Base-by-base conservation (phyloP, 2,888 invertebrate species). In the Sinhomidia bicolor region DNA sequence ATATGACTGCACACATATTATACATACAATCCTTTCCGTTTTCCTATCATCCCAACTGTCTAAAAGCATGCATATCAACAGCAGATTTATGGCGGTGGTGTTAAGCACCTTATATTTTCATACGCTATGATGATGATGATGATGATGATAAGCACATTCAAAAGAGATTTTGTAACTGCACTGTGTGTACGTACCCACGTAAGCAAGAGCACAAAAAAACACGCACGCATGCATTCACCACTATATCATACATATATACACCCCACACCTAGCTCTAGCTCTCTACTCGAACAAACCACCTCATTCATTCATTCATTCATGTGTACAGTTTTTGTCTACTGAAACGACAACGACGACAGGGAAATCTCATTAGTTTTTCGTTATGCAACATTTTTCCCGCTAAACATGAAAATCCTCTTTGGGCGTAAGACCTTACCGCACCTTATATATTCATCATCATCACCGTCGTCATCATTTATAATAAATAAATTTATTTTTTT, bases 361-460 rank as follows among this genome's bases (percentile, higher is more conserved):
- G 60, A 80, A 86, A 86, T 86, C 86, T 86, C 86, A 86, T 86
- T 86, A 86, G 80, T 78, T 79, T 79, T 79, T 79, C 68, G 62
- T 79, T 85, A 62, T 71, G 71, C 84, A 84, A 84, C 80, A 80
- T 83, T 71, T 83, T n/a, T 32, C 65, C 41, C 68, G 83, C 44
- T 85, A n/a, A 86, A 86, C 86, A 86, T 71, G 86, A 86, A 86
- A 86, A 86, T 80, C 80, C 86, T 86, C 71, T 86, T 86, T 79
- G 41, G 68, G 79, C 36, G 23, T 80, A 65, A 57, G 83, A 71
- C 83, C 71, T 83, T 9, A 29, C 17, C 9, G 17, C 26, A 12
- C 9, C 26, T 10, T 23, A 14, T 4, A 41, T 23, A 20, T 17
- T 41, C 5, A 20, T 7, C 12, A 44, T 10, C 17, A 41, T 5